phyloP scores from a whole-genome alignment of 2,113 vertebrate genomes.

The Cinclus mexicanus region DNA sequence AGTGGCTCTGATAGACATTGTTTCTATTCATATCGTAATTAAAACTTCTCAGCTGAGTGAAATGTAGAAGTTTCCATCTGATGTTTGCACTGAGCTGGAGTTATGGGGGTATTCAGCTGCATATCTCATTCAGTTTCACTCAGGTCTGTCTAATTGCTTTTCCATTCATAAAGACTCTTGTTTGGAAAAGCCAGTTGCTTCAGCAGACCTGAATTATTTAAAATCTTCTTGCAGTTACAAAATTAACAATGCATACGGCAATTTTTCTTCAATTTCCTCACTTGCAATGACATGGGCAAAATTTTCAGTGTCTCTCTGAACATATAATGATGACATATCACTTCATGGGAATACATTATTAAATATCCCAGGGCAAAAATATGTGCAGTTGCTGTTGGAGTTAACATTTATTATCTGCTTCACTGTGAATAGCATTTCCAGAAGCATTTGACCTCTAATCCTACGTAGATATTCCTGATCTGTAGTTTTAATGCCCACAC shows the following conservation, averaged over 20 bases:
- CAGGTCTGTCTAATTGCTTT: constrained; percentile 75
- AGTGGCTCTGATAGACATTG: background rate
- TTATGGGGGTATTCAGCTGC: constrained; percentile 63
- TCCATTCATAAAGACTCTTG: constrained; percentile 81
- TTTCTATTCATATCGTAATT: constrained; percentile 39
- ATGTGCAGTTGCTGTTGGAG: accelerated
- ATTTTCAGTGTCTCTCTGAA: background rate
- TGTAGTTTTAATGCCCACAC: background rate
- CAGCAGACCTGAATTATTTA: constrained; percentile 83
- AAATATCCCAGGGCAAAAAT: background rate
- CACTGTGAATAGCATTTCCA: background rate
- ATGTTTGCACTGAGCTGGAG: constrained; percentile 68
- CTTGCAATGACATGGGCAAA: background rate
- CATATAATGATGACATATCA: background rate
- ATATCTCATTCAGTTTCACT: constrained; percentile 81
- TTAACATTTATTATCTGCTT: background rate
- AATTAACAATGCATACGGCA: constrained; percentile 58
- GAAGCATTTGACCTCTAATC: background rate
- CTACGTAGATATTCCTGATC: background rate
- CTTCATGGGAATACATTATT: background rate
- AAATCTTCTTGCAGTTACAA: constrained; percentile 51
- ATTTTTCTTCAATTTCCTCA: background rate
- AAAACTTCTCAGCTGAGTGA: constrained; percentile 37
- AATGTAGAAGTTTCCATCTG: constrained; percentile 59
- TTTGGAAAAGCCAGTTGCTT: constrained; percentile 75